Conservation (phyloP, 2,113 vertebrate genomes). For the Cacatua alba region DNA sequence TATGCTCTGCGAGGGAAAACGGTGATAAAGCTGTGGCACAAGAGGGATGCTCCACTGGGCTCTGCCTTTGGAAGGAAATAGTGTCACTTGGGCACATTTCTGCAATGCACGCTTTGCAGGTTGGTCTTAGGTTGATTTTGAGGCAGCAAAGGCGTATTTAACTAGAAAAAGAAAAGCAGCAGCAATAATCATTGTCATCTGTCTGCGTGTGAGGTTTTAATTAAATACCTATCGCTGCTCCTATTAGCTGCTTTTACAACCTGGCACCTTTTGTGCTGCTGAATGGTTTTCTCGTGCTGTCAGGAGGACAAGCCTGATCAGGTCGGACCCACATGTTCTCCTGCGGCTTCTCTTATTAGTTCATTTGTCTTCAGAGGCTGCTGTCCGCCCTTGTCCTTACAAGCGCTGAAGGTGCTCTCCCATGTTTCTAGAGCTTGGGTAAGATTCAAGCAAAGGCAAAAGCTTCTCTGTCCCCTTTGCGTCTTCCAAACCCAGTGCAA, state of each 20-base stretch:
- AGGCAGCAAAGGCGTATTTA: neutral
- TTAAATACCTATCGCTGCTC: neutral
- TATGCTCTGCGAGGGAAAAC: neutral
- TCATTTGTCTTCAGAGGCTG: neutral
- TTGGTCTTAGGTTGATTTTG: neutral
- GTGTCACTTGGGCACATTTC: neutral
- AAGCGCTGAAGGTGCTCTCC: neutral
- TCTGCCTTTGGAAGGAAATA: neutral
- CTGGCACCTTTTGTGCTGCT: neutral
- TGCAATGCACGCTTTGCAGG: fast-evolving
- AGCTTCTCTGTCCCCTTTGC: neutral
- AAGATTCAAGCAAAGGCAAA: neutral
- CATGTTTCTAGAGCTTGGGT: fast-evolving
- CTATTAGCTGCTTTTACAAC: neutral
- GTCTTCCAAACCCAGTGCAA: neutral
- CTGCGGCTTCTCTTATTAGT: neutral
- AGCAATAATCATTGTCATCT: neutral
- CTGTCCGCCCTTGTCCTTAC: neutral
- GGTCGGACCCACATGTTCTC: neutral
- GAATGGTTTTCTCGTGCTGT: neutral
- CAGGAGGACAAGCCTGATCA: neutral
- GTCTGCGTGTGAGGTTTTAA: neutral
- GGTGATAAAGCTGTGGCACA: neutral
- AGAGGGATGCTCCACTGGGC: neutral
- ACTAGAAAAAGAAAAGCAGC: neutral